phyloP scores from a whole-genome alignment of 1,140 invertebrate genomes.

The Acromyrmex heyeri region DNA sequence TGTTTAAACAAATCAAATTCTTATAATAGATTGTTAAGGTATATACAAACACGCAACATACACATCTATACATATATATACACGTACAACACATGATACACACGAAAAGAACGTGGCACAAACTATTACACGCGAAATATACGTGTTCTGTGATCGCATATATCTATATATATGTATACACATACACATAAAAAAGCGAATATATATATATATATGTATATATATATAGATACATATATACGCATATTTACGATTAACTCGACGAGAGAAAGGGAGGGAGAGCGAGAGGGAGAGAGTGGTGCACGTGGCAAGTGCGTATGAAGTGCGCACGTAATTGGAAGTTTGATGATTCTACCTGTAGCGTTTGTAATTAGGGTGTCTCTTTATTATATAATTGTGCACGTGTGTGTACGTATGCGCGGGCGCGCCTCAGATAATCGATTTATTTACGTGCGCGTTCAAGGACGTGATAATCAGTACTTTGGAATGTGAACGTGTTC shows the following conservation, averaged over 20 bases:
- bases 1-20: conserved; percentile 84
- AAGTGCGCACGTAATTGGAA: conserved; percentile 9
- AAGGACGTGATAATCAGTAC: conserved; percentile 7
- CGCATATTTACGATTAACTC: conserved; percentile 66
- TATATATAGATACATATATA: conserved; percentile 61
- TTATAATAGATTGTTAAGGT: conserved; percentile 79
- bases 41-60: conserved; percentile 40
- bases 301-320: neutral
- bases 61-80: conserved; percentile 13
- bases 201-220: conserved; percentile 49
- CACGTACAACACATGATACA: neutral
- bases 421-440: conserved; percentile 54
- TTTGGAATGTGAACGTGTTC: conserved; percentile 23
- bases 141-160: conserved; percentile 84
- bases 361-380: conserved; percentile 73
- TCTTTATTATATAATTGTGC: conserved; percentile 75
- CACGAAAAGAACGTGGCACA: conserved; percentile 62
- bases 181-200: conserved; percentile 56
- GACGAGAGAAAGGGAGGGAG: conserved; percentile 33
- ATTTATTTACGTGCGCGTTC: conserved; percentile 61
- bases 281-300: conserved; percentile 14
- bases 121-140: conserved; percentile 83
- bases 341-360: conserved; percentile 66
- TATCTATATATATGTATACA: conserved; percentile 76
- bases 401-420: conserved; percentile 45